phyloP scores from a whole-genome alignment of 2,888 invertebrate species.

The Drosophila fungiperda region DNA sequence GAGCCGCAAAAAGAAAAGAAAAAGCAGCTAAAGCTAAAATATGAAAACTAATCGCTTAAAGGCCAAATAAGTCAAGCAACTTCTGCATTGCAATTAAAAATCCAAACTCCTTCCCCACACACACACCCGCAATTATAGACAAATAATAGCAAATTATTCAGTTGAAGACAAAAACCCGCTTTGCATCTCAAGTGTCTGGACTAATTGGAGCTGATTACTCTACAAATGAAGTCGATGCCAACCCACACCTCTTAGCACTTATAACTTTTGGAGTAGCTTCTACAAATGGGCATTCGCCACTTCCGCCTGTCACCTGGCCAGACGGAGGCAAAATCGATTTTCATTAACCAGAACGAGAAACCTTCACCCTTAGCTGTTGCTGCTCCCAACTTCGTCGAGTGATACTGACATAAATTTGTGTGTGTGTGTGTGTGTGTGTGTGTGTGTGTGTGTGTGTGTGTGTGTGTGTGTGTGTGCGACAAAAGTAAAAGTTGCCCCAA shows the following conservation, averaged over 20 bases:
- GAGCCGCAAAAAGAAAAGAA: constrained; percentile 30
- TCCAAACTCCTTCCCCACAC: constrained; percentile 26
- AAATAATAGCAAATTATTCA: constrained; percentile 76
- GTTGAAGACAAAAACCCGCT: constrained; percentile 20
- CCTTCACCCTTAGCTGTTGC: constrained; percentile 13
- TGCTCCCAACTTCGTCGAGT: constrained; percentile 51
- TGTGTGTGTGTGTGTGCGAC: constrained; percentile 6
- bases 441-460: too few species aligned
- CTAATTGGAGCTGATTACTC: constrained; percentile 77
- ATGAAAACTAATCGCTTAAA: constrained; percentile 25
- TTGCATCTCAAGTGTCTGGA: constrained; percentile 54
- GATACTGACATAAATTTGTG: constrained; percentile 67
- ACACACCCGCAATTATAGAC: constrained; percentile 64
- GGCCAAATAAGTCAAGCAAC: constrained; percentile 15
- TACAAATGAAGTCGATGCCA: constrained; percentile 65
- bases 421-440: neutral
- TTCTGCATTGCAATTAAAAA: constrained; percentile 66
- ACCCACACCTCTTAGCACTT: constrained; percentile 7
- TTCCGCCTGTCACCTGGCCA: constrained; percentile 22
- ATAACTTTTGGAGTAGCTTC: neutral
- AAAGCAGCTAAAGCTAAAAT: neutral
- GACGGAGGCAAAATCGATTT: constrained; percentile 62
- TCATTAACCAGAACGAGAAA: constrained; percentile 35
- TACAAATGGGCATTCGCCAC: neutral
- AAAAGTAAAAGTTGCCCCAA: constrained; percentile 11